Conservation (phyloP, 2,797 vertebrate genomes). For the Potorous gilbertii region DNA sequence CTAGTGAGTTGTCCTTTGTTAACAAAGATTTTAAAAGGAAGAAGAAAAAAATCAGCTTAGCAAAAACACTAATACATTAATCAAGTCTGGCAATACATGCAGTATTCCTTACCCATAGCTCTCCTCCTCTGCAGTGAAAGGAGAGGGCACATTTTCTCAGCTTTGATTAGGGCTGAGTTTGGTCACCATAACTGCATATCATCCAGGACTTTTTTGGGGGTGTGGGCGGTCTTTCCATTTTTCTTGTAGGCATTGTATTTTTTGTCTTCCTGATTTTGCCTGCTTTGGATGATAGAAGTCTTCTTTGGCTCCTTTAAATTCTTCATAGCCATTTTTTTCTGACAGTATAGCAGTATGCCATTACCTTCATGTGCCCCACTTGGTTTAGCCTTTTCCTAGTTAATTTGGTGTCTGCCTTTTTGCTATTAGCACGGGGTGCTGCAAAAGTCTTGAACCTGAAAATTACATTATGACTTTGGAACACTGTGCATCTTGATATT, state of each 20-base stretch:
- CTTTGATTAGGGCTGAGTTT: background rate
- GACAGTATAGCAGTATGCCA: background rate
- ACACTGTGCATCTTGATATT: background rate
- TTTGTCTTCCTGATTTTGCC: background rate
- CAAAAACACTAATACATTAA: background rate
- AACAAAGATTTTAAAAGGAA: background rate
- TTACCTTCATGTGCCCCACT: background rate
- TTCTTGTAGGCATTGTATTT: background rate
- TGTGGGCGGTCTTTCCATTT: background rate
- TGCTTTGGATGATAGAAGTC: background rate
- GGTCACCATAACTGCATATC: background rate
- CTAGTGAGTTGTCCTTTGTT: background rate
- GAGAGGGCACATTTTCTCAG: background rate
- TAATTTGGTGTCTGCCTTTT: background rate
- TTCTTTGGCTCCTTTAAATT: background rate
- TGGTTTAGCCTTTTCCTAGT: background rate
- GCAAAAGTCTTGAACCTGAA: background rate
- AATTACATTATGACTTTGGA: background rate
- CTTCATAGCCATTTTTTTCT: background rate
- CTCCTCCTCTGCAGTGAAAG: background rate
- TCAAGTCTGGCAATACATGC: background rate
- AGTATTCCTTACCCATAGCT: background rate
- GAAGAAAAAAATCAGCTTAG: background rate
- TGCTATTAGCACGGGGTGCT: background rate
- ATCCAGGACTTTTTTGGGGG: background rate